These are phyloP conservation scores for Rhea americana DNA, from an alignment of 2,113 vertebrate genomes.

Conservation along the genomic window DNA sequence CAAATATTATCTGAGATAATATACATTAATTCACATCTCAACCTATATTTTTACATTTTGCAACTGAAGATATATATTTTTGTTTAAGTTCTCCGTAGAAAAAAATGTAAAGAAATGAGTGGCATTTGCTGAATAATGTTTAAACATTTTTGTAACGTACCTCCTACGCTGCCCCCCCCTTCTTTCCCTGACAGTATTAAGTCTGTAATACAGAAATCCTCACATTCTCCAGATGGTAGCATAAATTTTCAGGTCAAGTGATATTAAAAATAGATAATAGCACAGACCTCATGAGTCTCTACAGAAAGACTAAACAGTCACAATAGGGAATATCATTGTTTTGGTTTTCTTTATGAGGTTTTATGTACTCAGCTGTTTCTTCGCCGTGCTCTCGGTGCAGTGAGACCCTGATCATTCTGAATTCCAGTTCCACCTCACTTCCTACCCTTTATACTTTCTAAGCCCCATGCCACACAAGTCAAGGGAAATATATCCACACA, in stretches of 20 bases:
- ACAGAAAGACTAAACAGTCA: constrained; percentile 95
- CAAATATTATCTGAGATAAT: constrained; percentile 19
- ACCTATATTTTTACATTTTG: background rate
- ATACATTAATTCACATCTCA: background rate
- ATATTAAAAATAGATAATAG: constrained; percentile 90
- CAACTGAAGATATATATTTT: constrained; percentile 8
- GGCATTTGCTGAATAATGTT: constrained; percentile 54
- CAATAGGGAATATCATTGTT: constrained; percentile 92
- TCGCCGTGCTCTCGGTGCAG: constrained; percentile 69
- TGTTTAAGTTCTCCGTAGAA: background rate
- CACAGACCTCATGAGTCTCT: constrained; percentile 79
- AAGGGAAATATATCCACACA: constrained; percentile 77
- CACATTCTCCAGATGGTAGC: constrained; percentile 82
- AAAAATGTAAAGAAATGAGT: constrained; percentile 9
- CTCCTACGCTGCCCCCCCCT: background rate
- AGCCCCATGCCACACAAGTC: constrained; percentile 81
- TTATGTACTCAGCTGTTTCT: constrained; percentile 94
- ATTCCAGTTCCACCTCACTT: constrained; percentile 87
- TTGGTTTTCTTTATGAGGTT: constrained; percentile 88
- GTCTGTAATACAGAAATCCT: constrained; percentile 44
- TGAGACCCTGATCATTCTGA: constrained; percentile 75
- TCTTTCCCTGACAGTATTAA: constrained; percentile 41
- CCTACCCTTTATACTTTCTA: constrained; percentile 80
- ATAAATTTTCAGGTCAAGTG: constrained; percentile 87
- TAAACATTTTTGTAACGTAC: constrained; percentile 30